Evolutionary conservation across 2,888 invertebrate genomes (phyloP), one percentile per base, ranked within the genome.

Genomic region (Halictus ligatus): DNA sequence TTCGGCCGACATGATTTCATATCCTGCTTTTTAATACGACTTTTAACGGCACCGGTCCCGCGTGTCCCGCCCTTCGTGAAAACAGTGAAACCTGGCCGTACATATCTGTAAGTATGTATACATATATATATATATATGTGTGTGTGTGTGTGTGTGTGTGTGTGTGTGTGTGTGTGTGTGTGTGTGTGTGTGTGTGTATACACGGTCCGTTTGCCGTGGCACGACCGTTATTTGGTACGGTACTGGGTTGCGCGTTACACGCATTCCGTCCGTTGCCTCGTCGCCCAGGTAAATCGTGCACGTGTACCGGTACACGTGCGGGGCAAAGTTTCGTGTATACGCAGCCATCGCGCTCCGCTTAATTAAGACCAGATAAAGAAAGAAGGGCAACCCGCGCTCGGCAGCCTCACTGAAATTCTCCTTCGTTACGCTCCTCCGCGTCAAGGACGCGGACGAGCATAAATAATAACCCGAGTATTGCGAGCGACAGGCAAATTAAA

Each of bases 151-250:
- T n/a, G n/a, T n/a, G n/a, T n/a, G n/a, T n/a, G n/a, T n/a, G n/a
- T n/a, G n/a, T n/a, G n/a, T n/a, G n/a, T n/a, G n/a, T n/a, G n/a
- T n/a, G n/a, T n/a, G n/a, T n/a, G n/a, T n/a, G n/a, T n/a, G n/a
- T n/a, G n/a, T n/a, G n/a, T n/a, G n/a, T n/a, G n/a, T n/a, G n/a
- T n/a, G n/a, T 50, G 4, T 18, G 13, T 12, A 29, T 64, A 69
- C 75, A 80, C 81, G 81, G 69, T 83, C 86, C 50, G 80, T 74
- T 83, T 76, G 74, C 71, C 88, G 71, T 87, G 90, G 85, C 87
- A 86, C 90, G 76, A 90, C 90, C 90, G 90, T 90, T 90, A 90
- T 87, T 80, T 86, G 88, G 72, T 90, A 90, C 90, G 89, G 88
- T 90, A 90, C 90, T 89, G 81, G 80, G 60, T 82, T 58, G 67